Evolutionary conservation across 2,797 vertebrate genomes (phyloP), one percentile per base, ranked within the genome.

Genomic region (Alca torda): DNA sequence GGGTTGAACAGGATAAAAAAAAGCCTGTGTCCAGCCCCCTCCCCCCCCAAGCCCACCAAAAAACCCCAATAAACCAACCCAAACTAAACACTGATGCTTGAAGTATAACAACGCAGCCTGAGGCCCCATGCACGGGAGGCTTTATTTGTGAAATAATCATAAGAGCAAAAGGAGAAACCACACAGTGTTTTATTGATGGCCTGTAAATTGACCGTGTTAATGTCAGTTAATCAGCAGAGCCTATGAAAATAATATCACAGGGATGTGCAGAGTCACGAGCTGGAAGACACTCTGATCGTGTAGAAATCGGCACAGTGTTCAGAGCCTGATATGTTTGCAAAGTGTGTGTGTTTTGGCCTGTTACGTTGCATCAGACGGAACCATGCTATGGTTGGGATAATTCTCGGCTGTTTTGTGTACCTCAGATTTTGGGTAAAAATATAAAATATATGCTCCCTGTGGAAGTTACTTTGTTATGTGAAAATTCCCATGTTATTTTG

Each of bases 281-380:
- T 31, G 43, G n/a, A 54, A 70, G 41, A n/a, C 7, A 1, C 16
- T 11, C 41, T 26, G 69, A 76, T 46, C 19, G 46, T 24, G 1
- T 10, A 33, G 69, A 48, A 48, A 35, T 25, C 13, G 13, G 13
- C 1, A 2, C 11, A 17, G 89, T 0, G 0, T 50, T 20, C 6
- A 2, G 50, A 87, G 23, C 56, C 51, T 19, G 31, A 2, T 8
- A 7, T 0, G 2, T 15, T 64, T n/a, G 30, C 21, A 24, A 64
- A 77, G 33, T 3, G 0, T 1, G 0, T 17, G 15, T 46, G 26
- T 41, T 81, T 64, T 65, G 46, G 26, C 60, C n/a, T 21, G 30
- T 59, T n/a, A 26, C 2, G 0, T 13, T 51, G 28, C 31, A 24
- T 61, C 19, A n/a, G 33, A 30, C 16, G 33, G 28, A 73, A 14